These are phyloP conservation scores for Styela clava DNA, from an alignment of 23 tunicate species.

Conservation along the genomic window DNA sequence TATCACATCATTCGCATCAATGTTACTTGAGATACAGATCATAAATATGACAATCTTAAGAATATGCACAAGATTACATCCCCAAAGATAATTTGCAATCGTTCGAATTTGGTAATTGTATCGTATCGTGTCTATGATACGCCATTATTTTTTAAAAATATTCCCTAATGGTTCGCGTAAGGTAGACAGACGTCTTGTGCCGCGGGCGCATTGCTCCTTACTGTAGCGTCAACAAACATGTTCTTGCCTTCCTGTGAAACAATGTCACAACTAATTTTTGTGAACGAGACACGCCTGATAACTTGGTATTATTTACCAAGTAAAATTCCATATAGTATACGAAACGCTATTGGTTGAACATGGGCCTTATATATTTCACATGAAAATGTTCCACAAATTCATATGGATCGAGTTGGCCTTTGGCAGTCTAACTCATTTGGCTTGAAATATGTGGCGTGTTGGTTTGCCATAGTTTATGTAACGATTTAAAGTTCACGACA, in stretches of 20 bases:
- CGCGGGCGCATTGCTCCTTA: neutral
- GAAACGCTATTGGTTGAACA: no score
- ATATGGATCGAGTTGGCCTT: no score
- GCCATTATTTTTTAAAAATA: neutral
- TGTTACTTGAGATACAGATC: neutral
- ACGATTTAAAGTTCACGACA: neutral
- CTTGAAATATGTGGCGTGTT: no score
- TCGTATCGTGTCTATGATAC: neutral
- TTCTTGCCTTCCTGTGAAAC: neutral
- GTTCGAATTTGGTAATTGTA: neutral
- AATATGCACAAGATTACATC: neutral
- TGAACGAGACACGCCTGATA: neutral
- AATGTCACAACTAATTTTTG: neutral
- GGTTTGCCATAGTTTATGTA: neutral
- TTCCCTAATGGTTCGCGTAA: neutral
- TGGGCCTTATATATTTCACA: no score
- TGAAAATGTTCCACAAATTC: no score
- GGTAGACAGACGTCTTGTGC: neutral
- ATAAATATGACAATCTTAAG: neutral
- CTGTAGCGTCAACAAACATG: neutral
- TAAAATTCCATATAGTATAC: no score
- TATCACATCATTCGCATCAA: neutral
- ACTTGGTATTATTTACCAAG: no score
- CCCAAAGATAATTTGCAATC: neutral
- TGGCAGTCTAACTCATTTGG: no score